phyloP scores from a whole-genome alignment of 2,888 invertebrate genomes.

The Catocala nupta region DNA sequence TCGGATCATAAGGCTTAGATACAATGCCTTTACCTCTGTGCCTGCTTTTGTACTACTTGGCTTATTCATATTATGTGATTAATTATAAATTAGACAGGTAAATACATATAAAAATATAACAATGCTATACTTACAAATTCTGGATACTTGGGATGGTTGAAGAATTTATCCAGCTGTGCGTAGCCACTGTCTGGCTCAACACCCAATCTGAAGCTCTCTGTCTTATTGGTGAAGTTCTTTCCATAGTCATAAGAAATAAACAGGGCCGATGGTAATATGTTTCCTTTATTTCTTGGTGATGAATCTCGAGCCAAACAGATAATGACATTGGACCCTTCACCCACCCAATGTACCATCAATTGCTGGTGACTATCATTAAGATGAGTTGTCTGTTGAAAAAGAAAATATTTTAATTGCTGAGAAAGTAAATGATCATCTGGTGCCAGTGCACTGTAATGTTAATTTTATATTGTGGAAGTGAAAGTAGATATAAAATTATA shows the following conservation, averaged over 20 bases:
- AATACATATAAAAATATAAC: neutral
- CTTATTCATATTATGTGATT: too few relatives aligned
- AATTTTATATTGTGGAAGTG: too few relatives aligned
- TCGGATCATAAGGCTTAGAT: too few relatives aligned
- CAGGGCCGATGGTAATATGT: slow-evolving; percentile 91
- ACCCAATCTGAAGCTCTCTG: slow-evolving; percentile 88
- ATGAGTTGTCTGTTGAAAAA: slow-evolving; percentile 89
- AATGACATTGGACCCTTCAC: slow-evolving; percentile 94
- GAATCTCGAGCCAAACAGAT: slow-evolving; percentile 94
- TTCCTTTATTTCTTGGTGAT: slow-evolving; percentile 80
- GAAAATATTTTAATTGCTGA: slow-evolving; percentile 20
- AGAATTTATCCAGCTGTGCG: slow-evolving; percentile 94
- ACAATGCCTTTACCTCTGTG: too few relatives aligned
- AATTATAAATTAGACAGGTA: too few relatives aligned
- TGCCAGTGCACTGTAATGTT: too few relatives aligned
- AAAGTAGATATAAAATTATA: too few relatives aligned
- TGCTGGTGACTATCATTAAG: slow-evolving; percentile 96
- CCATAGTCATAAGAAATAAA: slow-evolving; percentile 97
- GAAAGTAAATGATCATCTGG: neutral
- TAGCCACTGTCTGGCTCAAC: slow-evolving; percentile 83
- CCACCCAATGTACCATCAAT: slow-evolving; percentile 97
- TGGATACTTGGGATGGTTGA: slow-evolving; percentile 93
- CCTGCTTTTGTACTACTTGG: too few relatives aligned
- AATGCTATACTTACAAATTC: slow-evolving; percentile 90
- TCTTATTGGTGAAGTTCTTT: slow-evolving; percentile 91